A percentile compares a stretch with the other conserved stretches of the same genome.
phyloP scores from a whole-genome alignment of 1,140 invertebrate species.

The Cydia pomonella region DNA sequence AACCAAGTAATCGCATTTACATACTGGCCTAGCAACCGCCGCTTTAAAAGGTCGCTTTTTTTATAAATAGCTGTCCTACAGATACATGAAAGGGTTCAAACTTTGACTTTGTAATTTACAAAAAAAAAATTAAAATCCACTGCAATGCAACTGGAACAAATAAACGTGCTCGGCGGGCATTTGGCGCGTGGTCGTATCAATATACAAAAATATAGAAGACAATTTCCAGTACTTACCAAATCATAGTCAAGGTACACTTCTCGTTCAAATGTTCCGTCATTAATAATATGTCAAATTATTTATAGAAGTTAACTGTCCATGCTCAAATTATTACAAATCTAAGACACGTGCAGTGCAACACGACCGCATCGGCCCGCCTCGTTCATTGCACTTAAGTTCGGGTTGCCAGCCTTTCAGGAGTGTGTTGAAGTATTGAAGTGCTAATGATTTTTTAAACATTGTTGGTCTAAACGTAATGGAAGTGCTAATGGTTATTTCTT shows the following conservation, averaged over 20 bases:
- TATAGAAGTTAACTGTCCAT: conserved; percentile 40
- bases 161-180: conserved; percentile 43
- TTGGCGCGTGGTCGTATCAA: conserved; percentile 48
- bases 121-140: background rate
- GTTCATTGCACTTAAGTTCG: conserved; percentile 53
- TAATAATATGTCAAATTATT: conserved; percentile 36
- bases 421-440: background rate
- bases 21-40: conserved; percentile 28
- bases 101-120: background rate
- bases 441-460: conserved; percentile 13
- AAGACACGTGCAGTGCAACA: conserved; percentile 55
- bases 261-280: background rate
- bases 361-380: conserved; percentile 50
- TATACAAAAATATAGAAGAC: conserved; percentile 34
- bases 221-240: conserved; percentile 47
- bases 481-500: background rate
- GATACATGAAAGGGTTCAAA: background rate
- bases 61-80: background rate
- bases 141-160: conserved; percentile 19
- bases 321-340: conserved; percentile 40
- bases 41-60: background rate
- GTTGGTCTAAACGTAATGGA: background rate
- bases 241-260: conserved; percentile 40
- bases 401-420: conserved; percentile 35
- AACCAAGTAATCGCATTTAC: conserved; percentile 21